Conservation (phyloP, 2,888 invertebrate genomes). For the Agrochola macilenta region DNA sequence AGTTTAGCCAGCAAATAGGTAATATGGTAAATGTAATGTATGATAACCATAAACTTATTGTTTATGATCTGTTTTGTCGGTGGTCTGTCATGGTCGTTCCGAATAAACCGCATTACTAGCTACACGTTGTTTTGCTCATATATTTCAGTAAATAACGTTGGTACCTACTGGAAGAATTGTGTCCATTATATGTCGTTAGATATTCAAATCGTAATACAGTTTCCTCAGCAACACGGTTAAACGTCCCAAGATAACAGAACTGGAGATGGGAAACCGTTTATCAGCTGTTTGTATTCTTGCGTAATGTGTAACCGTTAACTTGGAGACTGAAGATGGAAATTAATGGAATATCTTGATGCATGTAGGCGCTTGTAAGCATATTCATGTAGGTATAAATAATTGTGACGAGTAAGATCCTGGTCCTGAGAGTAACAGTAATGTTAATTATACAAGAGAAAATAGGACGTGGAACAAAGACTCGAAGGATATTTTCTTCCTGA, state of each 20-base stretch:
- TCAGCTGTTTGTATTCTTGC: constrained; percentile 59
- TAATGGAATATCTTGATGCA: constrained; percentile 58
- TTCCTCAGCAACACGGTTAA: constrained; percentile 36
- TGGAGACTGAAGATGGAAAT: constrained; percentile 55
- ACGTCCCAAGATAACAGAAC: constrained; percentile 44
- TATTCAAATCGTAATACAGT: constrained; percentile 29
- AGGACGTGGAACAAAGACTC: constrained; percentile 27
- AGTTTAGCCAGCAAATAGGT: background rate
- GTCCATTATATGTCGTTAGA: background rate
- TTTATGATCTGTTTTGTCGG: too few relatives aligned
- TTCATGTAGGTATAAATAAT: constrained; percentile 60
- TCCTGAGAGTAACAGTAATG: constrained; percentile 42
- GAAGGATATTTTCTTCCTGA: background rate
- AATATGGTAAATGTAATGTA: too few relatives aligned
- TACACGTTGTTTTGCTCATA: too few relatives aligned
- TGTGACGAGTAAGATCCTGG: constrained; percentile 58
- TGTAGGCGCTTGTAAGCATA: constrained; percentile 52
- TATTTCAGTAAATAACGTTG: background rate
- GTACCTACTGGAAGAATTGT: background rate
- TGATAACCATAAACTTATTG: too few relatives aligned
- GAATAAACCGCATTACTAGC: background rate
- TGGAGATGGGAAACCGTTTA: constrained; percentile 52
- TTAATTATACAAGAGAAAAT: constrained; percentile 38
- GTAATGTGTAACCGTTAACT: constrained; percentile 57
- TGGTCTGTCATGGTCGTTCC: too few relatives aligned